Evolutionary conservation across 2,113 vertebrate genomes (phyloP), one percentile per base, ranked within the genome.

Genomic region (Oncorhynchus tshawytscha): DNA sequence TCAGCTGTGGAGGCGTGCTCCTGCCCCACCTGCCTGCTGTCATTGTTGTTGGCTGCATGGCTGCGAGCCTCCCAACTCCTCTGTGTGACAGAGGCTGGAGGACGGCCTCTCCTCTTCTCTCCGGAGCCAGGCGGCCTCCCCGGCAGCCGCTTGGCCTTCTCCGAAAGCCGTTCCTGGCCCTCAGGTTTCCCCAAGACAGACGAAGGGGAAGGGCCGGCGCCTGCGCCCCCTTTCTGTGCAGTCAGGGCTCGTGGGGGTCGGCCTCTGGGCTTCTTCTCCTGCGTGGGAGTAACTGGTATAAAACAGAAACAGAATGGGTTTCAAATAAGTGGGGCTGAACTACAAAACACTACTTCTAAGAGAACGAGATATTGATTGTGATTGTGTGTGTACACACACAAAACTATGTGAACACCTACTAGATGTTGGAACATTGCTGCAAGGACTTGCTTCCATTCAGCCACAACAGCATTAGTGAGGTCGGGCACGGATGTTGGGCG

Each of bases 31-130:
- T 91, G 94, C 68, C 90, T 83, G 59, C 76, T 72, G 29, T 91
- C 91, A 6, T 94, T 95, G 20, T 91, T 92, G 22, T 91, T 93
- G n/a, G 86, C 93, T 88, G 88, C 95, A 93, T 92, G 91, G 79
- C 73, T 84, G 12, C 86, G 78, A 27, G 87, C 81, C 69, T 81
- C 89, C 92, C 90, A 93, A 72, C 75, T 77, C 87, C 96, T 97
- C 69, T 95, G 95, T 69, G 86, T 93, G 20, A 87, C 92, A 75
- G 95, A 95, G 16, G 95, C 90, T 9, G 97, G 98, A 70, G 98
- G 98, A 71, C 98, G 95, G 78, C 98, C 98, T 89, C 98, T 93
- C 82, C 95, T 95, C 85, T 96, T 98, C 82, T 98, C 97, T 67
- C 95, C 93, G 0, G 89, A 85, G 65, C 92, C 92, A 67, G 93